These are phyloP conservation scores for Umimayanthus chanpuru DNA, from an alignment of 92 coral and sea anemone species.

Conservation along the genomic window DNA sequence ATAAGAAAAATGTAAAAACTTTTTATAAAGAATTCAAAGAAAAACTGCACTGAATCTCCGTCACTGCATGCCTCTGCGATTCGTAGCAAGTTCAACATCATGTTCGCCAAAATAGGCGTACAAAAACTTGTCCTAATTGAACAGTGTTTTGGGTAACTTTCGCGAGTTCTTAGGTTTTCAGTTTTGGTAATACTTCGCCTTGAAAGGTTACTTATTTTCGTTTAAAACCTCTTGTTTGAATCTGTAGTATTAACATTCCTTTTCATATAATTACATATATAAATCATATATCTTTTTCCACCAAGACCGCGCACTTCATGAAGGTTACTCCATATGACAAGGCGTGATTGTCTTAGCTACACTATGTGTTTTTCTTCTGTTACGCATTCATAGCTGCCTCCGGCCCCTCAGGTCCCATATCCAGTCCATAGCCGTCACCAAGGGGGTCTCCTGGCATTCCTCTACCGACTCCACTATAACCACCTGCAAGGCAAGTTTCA, in stretches of 20 bases:
- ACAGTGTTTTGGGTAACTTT: constrained; percentile 29
- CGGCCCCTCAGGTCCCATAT: constrained; percentile 25
- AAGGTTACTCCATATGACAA: constrained; percentile 6
- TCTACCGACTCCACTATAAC: constrained; percentile 68
- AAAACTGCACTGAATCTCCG: neutral
- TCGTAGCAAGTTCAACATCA: constrained; percentile 15
- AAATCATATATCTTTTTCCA: constrained; percentile 41
- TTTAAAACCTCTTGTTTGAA: constrained; percentile 41
- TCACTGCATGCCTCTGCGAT: neutral
- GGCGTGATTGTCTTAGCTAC: constrained; percentile 14
- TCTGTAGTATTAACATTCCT: constrained; percentile 44
- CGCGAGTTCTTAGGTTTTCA: neutral
- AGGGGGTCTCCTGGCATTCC: constrained; percentile 71
- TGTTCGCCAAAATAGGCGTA: constrained; percentile 46
- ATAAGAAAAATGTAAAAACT: too few species aligned
- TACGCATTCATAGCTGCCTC: constrained; percentile 47
- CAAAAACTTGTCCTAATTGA: constrained; percentile 33
- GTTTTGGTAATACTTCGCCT: constrained; percentile 24
- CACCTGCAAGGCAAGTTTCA: constrained; percentile 36
- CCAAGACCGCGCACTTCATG: constrained; percentile 36
- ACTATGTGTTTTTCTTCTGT: constrained; percentile 29
- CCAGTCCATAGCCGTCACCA: constrained; percentile 57
- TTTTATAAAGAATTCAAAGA: neutral
- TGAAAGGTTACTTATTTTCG: constrained; percentile 31
- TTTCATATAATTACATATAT: constrained; percentile 49